phyloP scores from a whole-genome alignment of 1,140 invertebrate species.

The Cotesia chilonis region DNA sequence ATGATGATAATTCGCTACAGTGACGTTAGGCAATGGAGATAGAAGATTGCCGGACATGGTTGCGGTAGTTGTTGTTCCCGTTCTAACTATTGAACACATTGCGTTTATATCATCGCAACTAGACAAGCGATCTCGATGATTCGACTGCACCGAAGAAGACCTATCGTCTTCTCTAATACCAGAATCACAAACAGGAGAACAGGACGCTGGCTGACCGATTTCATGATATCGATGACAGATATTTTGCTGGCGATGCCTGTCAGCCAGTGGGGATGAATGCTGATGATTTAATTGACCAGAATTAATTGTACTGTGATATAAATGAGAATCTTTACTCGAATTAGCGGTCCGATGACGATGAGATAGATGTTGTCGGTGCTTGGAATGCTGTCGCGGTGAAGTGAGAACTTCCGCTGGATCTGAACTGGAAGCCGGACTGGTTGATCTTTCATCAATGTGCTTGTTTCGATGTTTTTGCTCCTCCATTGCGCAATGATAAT shows the following conservation, averaged over 20 bases:
- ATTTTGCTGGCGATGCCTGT: constrained; percentile 13
- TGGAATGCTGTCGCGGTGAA: constrained; percentile 8
- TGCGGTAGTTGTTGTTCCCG: constrained; percentile 7
- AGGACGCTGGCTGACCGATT: constrained; percentile 22
- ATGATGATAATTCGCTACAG: constrained; percentile 47
- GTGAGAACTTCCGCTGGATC: constrained; percentile 24
- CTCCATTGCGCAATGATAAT: constrained; percentile 25
- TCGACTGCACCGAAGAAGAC: constrained; percentile 24
- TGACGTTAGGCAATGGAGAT: constrained; percentile 20
- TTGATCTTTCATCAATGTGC: constrained; percentile 24
- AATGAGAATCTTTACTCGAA: constrained; percentile 19
- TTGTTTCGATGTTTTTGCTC: constrained; percentile 21
- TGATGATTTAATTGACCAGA: constrained; percentile 9
- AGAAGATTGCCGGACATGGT: constrained; percentile 21
- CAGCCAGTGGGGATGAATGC: constrained; percentile 3
- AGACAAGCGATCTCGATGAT: constrained; percentile 32
- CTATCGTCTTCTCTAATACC: constrained; percentile 29
- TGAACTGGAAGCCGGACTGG: constrained; percentile 30
- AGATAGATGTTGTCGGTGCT: constrained; percentile 31
- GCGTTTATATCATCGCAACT: constrained; percentile 24
- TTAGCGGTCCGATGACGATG: constrained; percentile 26
- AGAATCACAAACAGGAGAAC: constrained; percentile 32
- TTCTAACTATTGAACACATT: constrained; percentile 14
- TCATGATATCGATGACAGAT: constrained; percentile 33
- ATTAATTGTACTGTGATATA: constrained; percentile 21